Conservation (phyloP, 2,797 vertebrate species). For the Mionectes olivaceus region DNA sequence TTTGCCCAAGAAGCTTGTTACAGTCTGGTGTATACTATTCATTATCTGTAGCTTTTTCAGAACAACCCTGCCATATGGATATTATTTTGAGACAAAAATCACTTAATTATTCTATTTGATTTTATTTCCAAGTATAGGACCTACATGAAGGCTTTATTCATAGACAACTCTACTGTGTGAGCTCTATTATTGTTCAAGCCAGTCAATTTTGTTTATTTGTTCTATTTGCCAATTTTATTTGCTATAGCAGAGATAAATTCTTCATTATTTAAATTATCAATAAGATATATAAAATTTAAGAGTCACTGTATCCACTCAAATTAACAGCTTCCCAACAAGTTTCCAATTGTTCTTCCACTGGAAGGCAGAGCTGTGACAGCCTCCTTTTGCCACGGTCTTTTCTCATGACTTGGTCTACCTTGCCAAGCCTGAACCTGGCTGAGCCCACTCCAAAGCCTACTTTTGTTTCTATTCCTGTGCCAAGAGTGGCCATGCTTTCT, state of each 20-base stretch:
- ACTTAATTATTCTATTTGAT: neutral
- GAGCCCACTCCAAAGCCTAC: neutral
- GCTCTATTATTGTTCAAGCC: neutral
- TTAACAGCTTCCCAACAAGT: neutral
- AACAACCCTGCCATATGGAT: neutral
- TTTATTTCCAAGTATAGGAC: conserved; percentile 7
- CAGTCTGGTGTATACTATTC: neutral
- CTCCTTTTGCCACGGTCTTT: neutral
- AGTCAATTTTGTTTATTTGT: neutral
- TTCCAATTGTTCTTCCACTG: neutral
- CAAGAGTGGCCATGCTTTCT: neutral
- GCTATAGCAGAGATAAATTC: neutral
- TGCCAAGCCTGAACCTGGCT: neutral
- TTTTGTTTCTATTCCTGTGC: neutral
- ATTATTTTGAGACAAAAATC: conserved; percentile 21
- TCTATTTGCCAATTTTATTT: neutral
- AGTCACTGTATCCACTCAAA: neutral
- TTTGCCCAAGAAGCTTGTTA: neutral
- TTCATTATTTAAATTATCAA: neutral
- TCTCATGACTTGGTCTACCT: neutral
- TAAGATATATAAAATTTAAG: neutral
- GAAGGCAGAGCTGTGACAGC: neutral
- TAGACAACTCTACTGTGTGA: neutral
- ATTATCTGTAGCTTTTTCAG: neutral
- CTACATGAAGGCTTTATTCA: neutral